Conservation (phyloP, 92 coral and sea anemone genomes). For the Montipora capitata region DNA sequence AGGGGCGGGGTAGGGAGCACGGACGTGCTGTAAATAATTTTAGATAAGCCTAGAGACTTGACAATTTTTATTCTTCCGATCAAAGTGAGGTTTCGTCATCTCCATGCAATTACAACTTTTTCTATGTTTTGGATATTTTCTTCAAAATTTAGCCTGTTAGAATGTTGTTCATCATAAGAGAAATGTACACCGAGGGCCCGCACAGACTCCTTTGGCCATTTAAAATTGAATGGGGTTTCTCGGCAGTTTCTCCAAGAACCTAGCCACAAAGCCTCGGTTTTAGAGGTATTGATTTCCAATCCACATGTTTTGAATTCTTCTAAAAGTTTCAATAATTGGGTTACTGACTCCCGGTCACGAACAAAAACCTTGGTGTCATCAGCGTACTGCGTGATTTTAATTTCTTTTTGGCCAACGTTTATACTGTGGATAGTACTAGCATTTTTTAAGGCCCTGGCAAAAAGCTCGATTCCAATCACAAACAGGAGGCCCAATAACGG, state of each 20-base stretch:
- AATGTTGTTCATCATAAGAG: neutral
- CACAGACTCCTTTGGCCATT: slow-evolving; percentile 39
- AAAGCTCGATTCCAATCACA: too few species aligned
- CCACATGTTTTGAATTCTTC: neutral
- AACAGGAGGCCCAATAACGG: too few species aligned
- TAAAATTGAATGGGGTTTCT: neutral
- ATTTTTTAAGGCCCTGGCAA: too few species aligned
- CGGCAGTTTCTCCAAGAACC: slow-evolving; percentile 2
- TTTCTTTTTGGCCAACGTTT: too few species aligned
- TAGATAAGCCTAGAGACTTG: slow-evolving; percentile 18
- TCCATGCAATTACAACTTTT: slow-evolving; percentile 7
- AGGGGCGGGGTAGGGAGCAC: neutral
- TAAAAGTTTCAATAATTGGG: neutral
- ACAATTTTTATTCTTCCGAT: slow-evolving; percentile 23
- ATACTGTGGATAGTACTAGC: too few species aligned
- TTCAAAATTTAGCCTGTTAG: slow-evolving; percentile 2
- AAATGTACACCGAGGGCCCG: slow-evolving; percentile 20
- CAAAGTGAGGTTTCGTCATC: slow-evolving; percentile 27
- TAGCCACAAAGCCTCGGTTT: slow-evolving; percentile 20
- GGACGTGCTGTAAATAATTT: slow-evolving; percentile 17
- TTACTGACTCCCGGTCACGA: neutral
- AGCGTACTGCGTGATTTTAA: too few species aligned
- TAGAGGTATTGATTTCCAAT: slow-evolving; percentile 2
- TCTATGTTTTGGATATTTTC: slow-evolving; percentile 10
- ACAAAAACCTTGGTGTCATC: too few species aligned